Evolutionary conservation across 2,797 vertebrate species (phyloP), one percentile per base, ranked within the genome.

Genomic region (Nothura maculosa): DNA sequence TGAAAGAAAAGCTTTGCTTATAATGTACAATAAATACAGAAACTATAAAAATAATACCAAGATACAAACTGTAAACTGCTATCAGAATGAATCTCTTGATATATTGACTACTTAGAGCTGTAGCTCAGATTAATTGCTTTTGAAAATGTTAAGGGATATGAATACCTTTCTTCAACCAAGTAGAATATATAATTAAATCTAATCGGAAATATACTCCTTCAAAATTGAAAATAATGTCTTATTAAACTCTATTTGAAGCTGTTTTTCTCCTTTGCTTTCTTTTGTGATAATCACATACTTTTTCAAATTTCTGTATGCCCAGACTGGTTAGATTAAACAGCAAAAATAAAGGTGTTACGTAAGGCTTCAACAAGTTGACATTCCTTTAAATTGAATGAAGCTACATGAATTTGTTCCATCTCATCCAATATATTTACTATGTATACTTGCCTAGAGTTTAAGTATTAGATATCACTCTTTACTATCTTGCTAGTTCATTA

Each of bases 1-100:
- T 87, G 92, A 90, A 95, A 52, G 89, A 86, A 89, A 78, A 20
- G 57, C 47, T 77, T 93, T 89, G 27, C 73, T 93, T 85, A 47
- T 43, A 30, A 77, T 73, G 45, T n/a, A 54, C 1, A 43, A 28
- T 55, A 67, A 78, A 93, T 62, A 60, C 5, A 70, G 66, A 76
- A 96, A 96, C 91, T 85, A 68, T 19, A 86, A 86, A 74, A 89
- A 47, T 70, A 76, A 86, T 73, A 30, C 5, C 15, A 74, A 81
- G 21, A 18, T 30, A 61, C 22, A 85, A 87, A 75, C 54, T 47
- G 38, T 47, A 82, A 89, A 82, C 10, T 58, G 63, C 60, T 50
- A 40, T 36, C 61, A 87, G 48, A 19, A 24, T 69, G 43, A 86
- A 85, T 60, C 78, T 18, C n/a, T 10, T 55, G 28, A 79, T 57